Base-by-base conservation (phyloP, 2,113 vertebrate species). In the Poeciliopsis prolifica region DNA sequence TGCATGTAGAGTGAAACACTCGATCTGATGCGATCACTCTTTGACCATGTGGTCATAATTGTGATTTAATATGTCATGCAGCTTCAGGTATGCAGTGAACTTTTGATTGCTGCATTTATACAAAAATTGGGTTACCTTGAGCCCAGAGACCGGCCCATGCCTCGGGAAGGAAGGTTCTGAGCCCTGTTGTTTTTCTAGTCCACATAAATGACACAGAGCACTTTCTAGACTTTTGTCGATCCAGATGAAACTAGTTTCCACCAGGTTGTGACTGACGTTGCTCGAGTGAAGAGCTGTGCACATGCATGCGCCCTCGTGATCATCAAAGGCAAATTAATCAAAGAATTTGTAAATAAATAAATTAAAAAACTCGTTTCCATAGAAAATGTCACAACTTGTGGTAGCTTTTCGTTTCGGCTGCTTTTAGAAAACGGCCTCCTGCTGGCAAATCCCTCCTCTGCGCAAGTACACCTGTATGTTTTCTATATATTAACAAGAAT, bases 401-500 rank as follows among this genome's bases (percentile, higher is more conserved):
- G 78, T 86, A 75, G 65, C 72, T 44, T 66, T 76, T 76, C 51
- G 83, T 81, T 65, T 74, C 70, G 73, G 64, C 61, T 68, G 1
- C 70, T 81, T 65, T 79, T 67, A 64, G 10, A 7, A 17, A 15
- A 77, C 77, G 77, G 72, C 73, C 63, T 72, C 62, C 22, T 13
- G 74, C 83, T 78, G 77, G 67, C 66, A 54, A 61, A 79, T 73
- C 68, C 61, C 63, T 83, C 65, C 3, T 73, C 72, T 79, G 85
- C 75, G 61, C 84, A 65, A 37, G 42, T 72, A 42, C 51, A 28
- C 68, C 72, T 76, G 1, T 40, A 70, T 37, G 54, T 79, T 33
- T 64, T 88, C 83, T 66, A 66, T 31, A 60, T 66, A n/a, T 70
- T 76, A 42, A 74, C 26, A 19, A 85, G 88, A 92, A 90, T 91